These are phyloP conservation scores for Tetragnatha versicolor DNA, from an alignment of 1,140 invertebrate species.

Conservation along the genomic window DNA sequence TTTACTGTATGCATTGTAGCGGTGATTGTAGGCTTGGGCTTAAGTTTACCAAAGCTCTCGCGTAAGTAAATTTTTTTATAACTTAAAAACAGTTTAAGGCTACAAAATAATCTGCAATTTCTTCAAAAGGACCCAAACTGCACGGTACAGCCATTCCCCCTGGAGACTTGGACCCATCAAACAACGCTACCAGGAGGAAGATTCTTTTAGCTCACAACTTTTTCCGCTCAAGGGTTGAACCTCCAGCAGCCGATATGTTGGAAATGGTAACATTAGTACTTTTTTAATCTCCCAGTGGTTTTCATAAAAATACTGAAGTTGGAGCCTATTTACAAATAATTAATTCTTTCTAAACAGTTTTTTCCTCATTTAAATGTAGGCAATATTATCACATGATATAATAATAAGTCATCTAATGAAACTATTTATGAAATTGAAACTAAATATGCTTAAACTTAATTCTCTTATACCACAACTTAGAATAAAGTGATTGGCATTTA, in stretches of 20 bases:
- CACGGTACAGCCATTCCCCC: conserved; percentile 52
- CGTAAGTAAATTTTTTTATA: background rate
- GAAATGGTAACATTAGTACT: conserved; percentile 72
- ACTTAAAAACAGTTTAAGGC: too few relatives aligned
- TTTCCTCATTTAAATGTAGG: too few relatives aligned
- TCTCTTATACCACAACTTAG: too few relatives aligned
- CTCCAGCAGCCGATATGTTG: conserved; percentile 80
- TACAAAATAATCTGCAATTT: background rate
- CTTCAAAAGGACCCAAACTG: conserved; percentile 23
- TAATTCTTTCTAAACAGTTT: too few relatives aligned
- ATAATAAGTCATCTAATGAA: too few relatives aligned
- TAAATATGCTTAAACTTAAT: too few relatives aligned
- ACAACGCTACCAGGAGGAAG: conserved; percentile 65
- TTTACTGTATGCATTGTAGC: too few relatives aligned
- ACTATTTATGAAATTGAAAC: too few relatives aligned
- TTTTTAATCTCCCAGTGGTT: too few relatives aligned
- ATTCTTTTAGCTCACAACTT: conserved; percentile 80
- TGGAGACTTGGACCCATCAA: conserved; percentile 51
- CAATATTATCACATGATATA: too few relatives aligned
- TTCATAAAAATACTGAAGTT: background rate
- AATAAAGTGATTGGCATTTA: too few relatives aligned
- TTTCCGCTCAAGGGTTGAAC: conserved; percentile 77
- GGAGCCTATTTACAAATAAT: background rate
- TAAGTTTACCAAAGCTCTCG: background rate
- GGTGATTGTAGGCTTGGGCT: background rate